Percentiles rank a stretch among this genome's conserved stretches.
These are phyloP conservation scores for Cepaea nemoralis DNA, from an alignment of 1,140 invertebrate genomes.

Conservation along the genomic window DNA sequence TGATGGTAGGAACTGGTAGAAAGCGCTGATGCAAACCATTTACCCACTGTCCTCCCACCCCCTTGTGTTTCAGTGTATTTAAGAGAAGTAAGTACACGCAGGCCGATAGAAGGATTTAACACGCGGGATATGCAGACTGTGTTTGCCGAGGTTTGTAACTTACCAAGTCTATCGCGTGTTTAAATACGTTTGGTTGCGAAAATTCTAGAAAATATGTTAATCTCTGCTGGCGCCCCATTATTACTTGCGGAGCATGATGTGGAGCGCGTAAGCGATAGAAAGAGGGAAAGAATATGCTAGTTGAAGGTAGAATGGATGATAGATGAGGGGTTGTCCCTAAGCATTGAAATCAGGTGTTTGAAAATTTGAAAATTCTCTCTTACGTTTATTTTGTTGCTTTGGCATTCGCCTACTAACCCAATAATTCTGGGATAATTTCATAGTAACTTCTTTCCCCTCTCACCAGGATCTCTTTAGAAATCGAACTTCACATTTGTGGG, in stretches of 20 bases:
- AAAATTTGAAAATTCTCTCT: too few relatives aligned
- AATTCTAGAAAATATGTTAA: conserved; percentile 11
- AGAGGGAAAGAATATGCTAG: background rate
- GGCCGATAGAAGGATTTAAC: background rate
- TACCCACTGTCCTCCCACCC: background rate
- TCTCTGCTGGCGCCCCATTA: background rate
- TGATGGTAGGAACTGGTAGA: background rate
- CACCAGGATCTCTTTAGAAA: too few relatives aligned
- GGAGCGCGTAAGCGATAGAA: background rate
- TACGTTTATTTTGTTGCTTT: too few relatives aligned
- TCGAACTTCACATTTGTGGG: too few relatives aligned
- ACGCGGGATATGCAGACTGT: background rate
- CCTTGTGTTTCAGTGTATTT: background rate
- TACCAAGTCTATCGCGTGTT: conserved; percentile 11
- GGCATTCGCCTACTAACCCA: too few relatives aligned
- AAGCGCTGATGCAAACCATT: background rate
- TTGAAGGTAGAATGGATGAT: too few relatives aligned
- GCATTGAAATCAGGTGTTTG: too few relatives aligned
- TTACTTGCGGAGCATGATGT: background rate
- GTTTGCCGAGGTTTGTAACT: conserved; percentile 8
- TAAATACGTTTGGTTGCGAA: conserved; percentile 12
- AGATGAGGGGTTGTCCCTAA: too few relatives aligned
- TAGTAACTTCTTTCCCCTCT: too few relatives aligned
- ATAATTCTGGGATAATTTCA: too few relatives aligned
- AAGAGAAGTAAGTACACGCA: background rate